A percentile compares a stretch with the other conserved stretches of the same genome.
Conservation (phyloP, 2,113 vertebrate genomes). For the Triplophysa tibetana region DNA sequence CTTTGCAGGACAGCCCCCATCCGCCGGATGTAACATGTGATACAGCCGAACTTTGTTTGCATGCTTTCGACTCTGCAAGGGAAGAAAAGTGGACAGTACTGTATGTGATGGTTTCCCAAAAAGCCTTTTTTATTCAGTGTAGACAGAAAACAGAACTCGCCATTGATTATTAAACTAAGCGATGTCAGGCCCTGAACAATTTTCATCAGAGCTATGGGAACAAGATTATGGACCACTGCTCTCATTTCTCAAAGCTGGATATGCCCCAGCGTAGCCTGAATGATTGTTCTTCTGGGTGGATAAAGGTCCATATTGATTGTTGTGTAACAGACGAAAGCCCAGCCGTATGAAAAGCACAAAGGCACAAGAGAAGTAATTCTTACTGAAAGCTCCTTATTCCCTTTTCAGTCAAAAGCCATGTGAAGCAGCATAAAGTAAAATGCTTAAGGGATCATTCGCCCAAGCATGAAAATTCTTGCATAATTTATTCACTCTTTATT, state of each 20-base stretch:
- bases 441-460: not conserved
- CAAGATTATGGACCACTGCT: slow-evolving; percentile 16
- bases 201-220: slow-evolving; percentile 19
- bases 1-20: slow-evolving; percentile 91
- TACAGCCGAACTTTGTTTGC: slow-evolving; percentile 94
- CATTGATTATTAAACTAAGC: slow-evolving; percentile 17
- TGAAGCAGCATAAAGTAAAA: not conserved
- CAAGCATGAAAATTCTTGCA: too few relatives aligned
- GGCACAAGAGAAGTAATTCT: slow-evolving; percentile 4
- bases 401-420: not conserved
- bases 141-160: slow-evolving; percentile 1
- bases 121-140: not conserved
- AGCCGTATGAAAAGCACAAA: slow-evolving; percentile 1
- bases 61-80: slow-evolving; percentile 89
- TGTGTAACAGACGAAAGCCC: slow-evolving; percentile 17
- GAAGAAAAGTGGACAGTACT: not conserved
- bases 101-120: slow-evolving; percentile 19
- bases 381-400: not conserved
- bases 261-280: not conserved
- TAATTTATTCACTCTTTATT: too few relatives aligned
- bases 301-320: slow-evolving; percentile 35
- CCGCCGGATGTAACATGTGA: slow-evolving; percentile 91
- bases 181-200: not conserved
- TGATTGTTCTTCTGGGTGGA: slow-evolving; percentile 9
- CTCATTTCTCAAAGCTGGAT: slow-evolving; percentile 26